Evolutionary conservation across 2,888 invertebrate genomes (phyloP), one percentile per base, ranked within the genome.

Genomic region (Tetragonisca angustula): DNA sequence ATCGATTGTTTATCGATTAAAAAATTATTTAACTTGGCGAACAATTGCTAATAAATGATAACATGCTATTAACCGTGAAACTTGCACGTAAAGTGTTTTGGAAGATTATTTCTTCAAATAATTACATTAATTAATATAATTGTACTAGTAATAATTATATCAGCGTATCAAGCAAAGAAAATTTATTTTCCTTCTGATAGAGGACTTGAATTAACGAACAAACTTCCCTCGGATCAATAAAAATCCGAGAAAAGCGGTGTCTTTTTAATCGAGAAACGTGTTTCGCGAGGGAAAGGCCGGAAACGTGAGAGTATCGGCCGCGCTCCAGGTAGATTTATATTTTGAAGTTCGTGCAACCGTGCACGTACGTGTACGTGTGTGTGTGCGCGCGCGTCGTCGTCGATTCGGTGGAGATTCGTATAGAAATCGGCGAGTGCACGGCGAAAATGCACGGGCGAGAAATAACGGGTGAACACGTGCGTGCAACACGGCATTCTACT

Each of bases 401-500:
- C 0, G 43, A 43, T 43, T 43, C 43, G 64, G 50, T 50, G 32
- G 59, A 76, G 59, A 76, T 64, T 84, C 65, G 72, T 79, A 56
- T 76, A 76, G 79, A 84, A 83, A 79, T 76, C 79, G 72, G 59
- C 71, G 76, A 43, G 72, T n/a, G 54, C 32, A 11, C 59, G 54
- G 78, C 75, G 75, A 83, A 83, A 84, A 83, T 59, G 56, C 65
- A 59, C 61, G 72, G 56, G 79, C 65, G 84, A 83, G 84, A 84
- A 84, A 75, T 84, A 84, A 84, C 83, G 85, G 81, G 62, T 77
- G 75, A 84, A 84, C 84, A 83, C 77, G 77, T 85, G 84, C 84
- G 84, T 85, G 81, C 77, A 81, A 84, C 80, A 84, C 81, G 81
- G 74, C 67, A 52, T 65, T 62, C 43, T 32, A 32, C 24, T 85